Percentiles rank a stretch among this genome's conserved stretches.
Evolutionary conservation across 2,888 invertebrate genomes (phyloP).

Genomic region (Cheilosia urbana): DNA sequence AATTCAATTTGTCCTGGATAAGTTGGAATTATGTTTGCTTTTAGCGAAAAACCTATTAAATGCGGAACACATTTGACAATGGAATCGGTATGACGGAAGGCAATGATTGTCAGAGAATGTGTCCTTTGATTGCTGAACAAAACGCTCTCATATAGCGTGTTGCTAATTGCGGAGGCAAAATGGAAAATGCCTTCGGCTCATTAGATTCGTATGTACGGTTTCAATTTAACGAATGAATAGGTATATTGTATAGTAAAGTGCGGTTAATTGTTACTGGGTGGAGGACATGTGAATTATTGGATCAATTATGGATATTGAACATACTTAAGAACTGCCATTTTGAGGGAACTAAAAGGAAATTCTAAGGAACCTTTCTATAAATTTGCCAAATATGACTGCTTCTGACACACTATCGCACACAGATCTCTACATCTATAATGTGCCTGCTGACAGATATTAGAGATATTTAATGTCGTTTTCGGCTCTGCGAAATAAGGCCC

Average conservation of each 20-base stretch:
- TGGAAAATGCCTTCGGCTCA: not conserved
- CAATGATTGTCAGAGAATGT: conserved; percentile 24
- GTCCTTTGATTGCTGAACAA: conserved; percentile 14
- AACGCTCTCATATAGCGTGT: conserved; percentile 4
- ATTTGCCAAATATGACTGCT: too few relatives aligned
- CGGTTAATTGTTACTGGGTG: too few relatives aligned
- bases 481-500: too few relatives aligned
- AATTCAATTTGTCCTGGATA: conserved; percentile 33
- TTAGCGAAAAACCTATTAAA: conserved; percentile 8
- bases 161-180: not conserved
- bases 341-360: too few relatives aligned
- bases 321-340: too few relatives aligned
- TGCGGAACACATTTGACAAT: not conserved
- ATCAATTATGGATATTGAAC: too few relatives aligned
- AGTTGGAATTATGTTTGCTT: conserved; percentile 40
- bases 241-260: not conserved
- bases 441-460: too few relatives aligned
- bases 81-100: not conserved
- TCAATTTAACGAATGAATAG: not conserved
- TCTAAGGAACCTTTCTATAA: too few relatives aligned
- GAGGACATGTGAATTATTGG: too few relatives aligned
- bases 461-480: too few relatives aligned
- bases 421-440: too few relatives aligned
- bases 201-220: not conserved
- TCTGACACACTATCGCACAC: too few relatives aligned